phyloP scores from a whole-genome alignment of 2,113 vertebrate species.

The Patagioenas fasciata region DNA sequence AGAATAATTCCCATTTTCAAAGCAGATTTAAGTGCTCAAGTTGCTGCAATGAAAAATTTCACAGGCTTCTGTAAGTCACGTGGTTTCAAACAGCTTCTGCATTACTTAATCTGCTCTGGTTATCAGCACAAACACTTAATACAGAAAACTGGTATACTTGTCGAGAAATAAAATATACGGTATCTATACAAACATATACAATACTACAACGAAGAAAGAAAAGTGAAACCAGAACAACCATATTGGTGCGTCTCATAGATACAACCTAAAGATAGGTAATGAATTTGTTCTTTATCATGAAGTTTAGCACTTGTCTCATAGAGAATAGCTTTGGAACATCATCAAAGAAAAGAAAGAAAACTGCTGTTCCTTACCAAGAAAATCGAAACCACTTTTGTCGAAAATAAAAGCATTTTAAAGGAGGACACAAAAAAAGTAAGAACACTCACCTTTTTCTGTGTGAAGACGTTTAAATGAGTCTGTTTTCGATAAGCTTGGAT shows the following conservation, averaged over 20 bases:
- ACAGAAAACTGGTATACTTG: background rate
- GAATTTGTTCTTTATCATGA: background rate
- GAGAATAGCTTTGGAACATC: background rate
- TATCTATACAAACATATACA: background rate
- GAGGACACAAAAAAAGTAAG: background rate
- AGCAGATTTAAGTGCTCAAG: background rate
- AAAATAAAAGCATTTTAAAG: background rate
- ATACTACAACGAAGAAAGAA: background rate
- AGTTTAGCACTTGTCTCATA: background rate
- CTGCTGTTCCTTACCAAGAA: background rate
- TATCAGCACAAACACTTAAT: background rate
- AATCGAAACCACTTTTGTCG: background rate
- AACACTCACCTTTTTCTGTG: constrained; percentile 91
- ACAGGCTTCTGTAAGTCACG: background rate
- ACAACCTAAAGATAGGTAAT: background rate
- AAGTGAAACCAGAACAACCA: background rate
- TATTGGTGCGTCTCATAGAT: background rate
- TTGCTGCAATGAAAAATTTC: background rate
- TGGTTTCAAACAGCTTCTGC: background rate
- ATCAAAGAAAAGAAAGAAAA: background rate
- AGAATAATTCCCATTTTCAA: background rate
- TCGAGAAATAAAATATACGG: background rate
- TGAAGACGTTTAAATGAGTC: constrained; percentile 98
- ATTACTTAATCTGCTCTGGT: background rate
- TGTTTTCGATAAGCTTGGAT: constrained; percentile 95